Evolutionary conservation across 1,140 invertebrate species (phyloP).

Genomic region (Akabosia matsudoensis): DNA sequence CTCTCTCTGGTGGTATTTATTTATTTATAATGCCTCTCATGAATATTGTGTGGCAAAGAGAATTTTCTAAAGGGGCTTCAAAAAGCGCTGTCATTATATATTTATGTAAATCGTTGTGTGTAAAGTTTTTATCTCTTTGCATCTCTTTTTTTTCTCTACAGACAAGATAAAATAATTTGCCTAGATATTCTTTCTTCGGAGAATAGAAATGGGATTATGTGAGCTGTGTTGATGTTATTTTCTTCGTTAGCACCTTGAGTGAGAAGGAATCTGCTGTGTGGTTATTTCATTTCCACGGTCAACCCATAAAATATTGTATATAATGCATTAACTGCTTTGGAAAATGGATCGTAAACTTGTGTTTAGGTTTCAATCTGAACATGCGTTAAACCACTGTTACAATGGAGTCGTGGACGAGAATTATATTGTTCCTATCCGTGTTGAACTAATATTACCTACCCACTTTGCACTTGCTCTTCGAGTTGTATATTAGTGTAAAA

Average conservation of each 20-base stretch:
- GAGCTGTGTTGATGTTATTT: background rate
- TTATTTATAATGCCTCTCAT: background rate
- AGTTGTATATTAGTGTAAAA: background rate
- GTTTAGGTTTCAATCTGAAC: background rate
- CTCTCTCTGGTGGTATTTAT: background rate
- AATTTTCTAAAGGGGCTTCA: no score
- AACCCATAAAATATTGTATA: conserved; percentile 22
- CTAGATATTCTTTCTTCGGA: no score
- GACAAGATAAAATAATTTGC: background rate
- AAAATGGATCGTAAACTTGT: background rate
- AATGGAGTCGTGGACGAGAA: background rate
- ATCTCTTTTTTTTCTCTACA: background rate
- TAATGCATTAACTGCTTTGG: background rate
- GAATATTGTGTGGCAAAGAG: background rate
- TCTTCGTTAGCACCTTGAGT: conserved; percentile 17
- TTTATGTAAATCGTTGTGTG: background rate
- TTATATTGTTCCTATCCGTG: background rate
- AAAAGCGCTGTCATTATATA: no score
- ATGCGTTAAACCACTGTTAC: background rate
- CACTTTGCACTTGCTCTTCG: background rate
- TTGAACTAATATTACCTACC: no score
- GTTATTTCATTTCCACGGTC: conserved; percentile 22
- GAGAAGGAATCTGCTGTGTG: background rate
- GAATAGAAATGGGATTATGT: background rate
- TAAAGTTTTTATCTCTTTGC: background rate